Conservation (phyloP, 2,113 vertebrate genomes). For the Phrynocephalus versicolor region DNA sequence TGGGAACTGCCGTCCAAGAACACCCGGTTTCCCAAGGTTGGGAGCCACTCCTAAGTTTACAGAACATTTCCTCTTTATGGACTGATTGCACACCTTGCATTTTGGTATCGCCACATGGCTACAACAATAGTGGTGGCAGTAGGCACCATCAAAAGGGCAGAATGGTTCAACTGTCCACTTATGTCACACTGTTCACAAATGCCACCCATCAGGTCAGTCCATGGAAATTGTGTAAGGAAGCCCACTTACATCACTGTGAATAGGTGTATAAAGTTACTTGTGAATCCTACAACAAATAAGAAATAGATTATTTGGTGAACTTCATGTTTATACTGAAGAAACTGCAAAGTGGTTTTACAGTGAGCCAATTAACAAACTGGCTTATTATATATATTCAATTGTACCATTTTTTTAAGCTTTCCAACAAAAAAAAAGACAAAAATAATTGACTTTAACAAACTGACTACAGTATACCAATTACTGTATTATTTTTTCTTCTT, state of each 20-base stretch:
- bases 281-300: not conserved
- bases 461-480: not conserved
- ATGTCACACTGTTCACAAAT: not conserved
- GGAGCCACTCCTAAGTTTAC: too few relatives aligned
- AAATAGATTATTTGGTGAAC: not conserved
- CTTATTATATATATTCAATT: not conserved
- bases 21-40: too few relatives aligned
- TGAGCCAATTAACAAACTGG: too few relatives aligned
- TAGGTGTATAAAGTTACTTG: too few relatives aligned
- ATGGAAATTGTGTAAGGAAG: not conserved
- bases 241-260: not conserved
- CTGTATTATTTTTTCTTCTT: not conserved
- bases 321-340: not conserved
- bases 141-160: too few relatives aligned
- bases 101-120: too few relatives aligned
- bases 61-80: too few relatives aligned
- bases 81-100: too few relatives aligned
- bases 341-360: not conserved
- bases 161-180: too few relatives aligned
- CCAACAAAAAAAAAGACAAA: not conserved
- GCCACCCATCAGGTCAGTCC: not conserved
- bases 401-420: not conserved
- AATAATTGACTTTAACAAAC: not conserved
- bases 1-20: too few relatives aligned
- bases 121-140: too few relatives aligned